These are phyloP conservation scores for Rhynchopsitta pachyrhyncha DNA, from an alignment of 2,113 vertebrate species.

Conservation along the genomic window DNA sequence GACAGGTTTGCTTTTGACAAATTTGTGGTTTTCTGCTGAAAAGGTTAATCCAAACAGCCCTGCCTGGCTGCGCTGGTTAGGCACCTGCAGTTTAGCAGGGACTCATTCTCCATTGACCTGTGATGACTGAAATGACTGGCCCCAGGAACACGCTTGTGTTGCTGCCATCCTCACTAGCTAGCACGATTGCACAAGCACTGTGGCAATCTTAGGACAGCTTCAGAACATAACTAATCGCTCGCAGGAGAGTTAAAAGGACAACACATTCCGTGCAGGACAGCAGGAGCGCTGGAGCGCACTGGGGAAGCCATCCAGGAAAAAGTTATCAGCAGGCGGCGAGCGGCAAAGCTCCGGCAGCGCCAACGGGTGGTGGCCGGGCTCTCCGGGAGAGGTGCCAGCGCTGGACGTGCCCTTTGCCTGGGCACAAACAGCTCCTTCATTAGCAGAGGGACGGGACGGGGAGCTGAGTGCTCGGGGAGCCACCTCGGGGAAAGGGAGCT, in stretches of 20 bases:
- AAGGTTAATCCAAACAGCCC: background rate
- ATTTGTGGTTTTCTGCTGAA: background rate
- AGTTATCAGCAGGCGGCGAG: background rate
- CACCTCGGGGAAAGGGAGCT: background rate
- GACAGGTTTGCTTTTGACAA: background rate
- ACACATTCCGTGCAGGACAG: background rate
- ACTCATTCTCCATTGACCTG: accelerated
- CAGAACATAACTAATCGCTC: background rate
- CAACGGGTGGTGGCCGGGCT: background rate
- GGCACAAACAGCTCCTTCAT: background rate
- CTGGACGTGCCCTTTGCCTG: background rate
- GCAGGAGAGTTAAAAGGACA: background rate
- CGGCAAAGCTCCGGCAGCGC: background rate
- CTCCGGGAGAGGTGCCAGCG: background rate
- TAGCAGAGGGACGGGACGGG: background rate
- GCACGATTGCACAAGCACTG: background rate
- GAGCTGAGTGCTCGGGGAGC: background rate
- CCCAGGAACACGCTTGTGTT: accelerated
- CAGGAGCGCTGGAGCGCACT: accelerated
- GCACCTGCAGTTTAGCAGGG: background rate
- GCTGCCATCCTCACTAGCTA: background rate
- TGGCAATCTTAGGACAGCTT: background rate
- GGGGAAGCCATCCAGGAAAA: background rate
- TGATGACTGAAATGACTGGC: accelerated
- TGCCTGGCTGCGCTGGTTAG: background rate